These are phyloP conservation scores for Heliothis subflexa DNA, from an alignment of 1,140 invertebrate species.

Conservation along the genomic window DNA sequence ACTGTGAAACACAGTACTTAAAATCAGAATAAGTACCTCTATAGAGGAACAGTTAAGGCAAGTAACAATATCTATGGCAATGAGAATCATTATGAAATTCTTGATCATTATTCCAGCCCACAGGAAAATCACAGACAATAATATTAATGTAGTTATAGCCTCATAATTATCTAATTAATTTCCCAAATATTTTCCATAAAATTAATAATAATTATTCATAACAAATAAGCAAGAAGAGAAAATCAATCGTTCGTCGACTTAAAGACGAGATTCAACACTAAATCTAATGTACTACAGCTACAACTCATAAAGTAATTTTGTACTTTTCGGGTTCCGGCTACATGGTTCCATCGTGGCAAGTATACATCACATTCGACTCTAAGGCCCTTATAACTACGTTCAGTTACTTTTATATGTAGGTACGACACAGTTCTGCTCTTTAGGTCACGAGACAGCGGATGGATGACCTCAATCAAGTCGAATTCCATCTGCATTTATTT, in stretches of 20 bases:
- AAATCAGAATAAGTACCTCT: background rate
- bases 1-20: background rate
- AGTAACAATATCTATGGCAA: background rate
- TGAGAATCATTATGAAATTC: background rate
- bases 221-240: constrained; percentile 32
- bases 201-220: constrained; percentile 38
- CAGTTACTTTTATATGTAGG: constrained; percentile 68
- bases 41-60: background rate
- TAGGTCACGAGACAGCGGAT: constrained; percentile 73
- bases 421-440: constrained; percentile 69
- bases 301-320: constrained; percentile 62
- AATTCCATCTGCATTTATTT: constrained; percentile 70
- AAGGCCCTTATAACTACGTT: constrained; percentile 44
- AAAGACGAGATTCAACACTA: constrained; percentile 22
- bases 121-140: constrained; percentile 45
- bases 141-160: constrained; percentile 39
- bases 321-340: constrained; percentile 66
- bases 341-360: constrained; percentile 51
- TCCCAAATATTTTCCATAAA: constrained; percentile 39
- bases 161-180: constrained; percentile 37
- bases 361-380: constrained; percentile 44
- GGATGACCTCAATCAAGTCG: constrained; percentile 76
- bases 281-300: constrained; percentile 24
- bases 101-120: constrained; percentile 28
- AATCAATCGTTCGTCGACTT: constrained; percentile 9